Evolutionary conservation across 2,797 vertebrate genomes (phyloP).

Genomic region (Rhinatrema bivittatum): DNA sequence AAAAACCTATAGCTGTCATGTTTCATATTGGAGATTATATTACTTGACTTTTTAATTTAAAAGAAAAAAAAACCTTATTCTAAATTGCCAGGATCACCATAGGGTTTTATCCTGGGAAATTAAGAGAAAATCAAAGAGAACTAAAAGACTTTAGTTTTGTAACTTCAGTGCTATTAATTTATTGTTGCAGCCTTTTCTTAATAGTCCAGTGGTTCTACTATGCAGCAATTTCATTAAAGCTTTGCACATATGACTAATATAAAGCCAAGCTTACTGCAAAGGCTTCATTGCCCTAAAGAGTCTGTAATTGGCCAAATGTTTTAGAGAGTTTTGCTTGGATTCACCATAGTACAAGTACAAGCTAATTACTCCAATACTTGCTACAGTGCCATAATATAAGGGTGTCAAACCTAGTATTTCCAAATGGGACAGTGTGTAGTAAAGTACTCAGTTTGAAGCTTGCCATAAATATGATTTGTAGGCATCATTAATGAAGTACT

Average conservation of each 20-base stretch:
- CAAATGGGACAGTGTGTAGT: constrained; percentile 39
- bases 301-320: constrained; percentile 50
- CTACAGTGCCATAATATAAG: constrained; percentile 36
- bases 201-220: constrained; percentile 40
- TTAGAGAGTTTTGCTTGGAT: constrained; percentile 54
- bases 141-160: constrained; percentile 33
- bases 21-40: constrained; percentile 40
- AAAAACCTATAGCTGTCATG: constrained; percentile 37
- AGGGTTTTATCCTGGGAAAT: constrained; percentile 42
- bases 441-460: constrained; percentile 36
- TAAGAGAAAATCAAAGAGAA: constrained; percentile 51
- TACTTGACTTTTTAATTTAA: constrained; percentile 46
- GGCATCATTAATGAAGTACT: constrained; percentile 55
- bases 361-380: constrained; percentile 56
- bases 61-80: constrained; percentile 38
- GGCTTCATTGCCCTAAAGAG: constrained; percentile 49
- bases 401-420: constrained; percentile 51
- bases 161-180: constrained; percentile 46
- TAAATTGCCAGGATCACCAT: constrained; percentile 40
- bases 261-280: constrained; percentile 40
- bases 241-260: constrained; percentile 38
- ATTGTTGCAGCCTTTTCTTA: constrained; percentile 48
- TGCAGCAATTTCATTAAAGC: constrained; percentile 47
- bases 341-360: constrained; percentile 54
- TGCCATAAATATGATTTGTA: constrained; percentile 64